Conservation (phyloP, 2,888 invertebrate genomes). For the Leptothorax acervorum region DNA sequence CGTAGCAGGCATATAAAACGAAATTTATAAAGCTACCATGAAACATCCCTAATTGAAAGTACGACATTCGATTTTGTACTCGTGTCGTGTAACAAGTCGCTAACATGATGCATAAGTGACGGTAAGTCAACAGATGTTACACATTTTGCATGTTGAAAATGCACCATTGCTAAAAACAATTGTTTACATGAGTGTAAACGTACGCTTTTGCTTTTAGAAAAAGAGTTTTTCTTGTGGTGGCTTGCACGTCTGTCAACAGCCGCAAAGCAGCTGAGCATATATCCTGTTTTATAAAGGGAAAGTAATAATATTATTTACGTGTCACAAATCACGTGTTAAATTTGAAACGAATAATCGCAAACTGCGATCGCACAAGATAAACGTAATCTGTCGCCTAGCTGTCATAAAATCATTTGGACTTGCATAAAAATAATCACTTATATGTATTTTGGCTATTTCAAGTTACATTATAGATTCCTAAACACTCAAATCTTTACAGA, state of each 20-base stretch:
- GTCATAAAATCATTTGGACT: slow-evolving; percentile 55
- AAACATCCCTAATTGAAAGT: slow-evolving; percentile 20
- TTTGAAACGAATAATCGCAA: slow-evolving; percentile 39
- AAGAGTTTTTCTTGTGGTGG: neutral
- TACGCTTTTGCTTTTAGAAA: slow-evolving; percentile 6
- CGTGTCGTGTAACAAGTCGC: neutral
- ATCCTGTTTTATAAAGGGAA: neutral
- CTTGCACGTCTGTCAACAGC: neutral
- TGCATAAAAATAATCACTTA: slow-evolving; percentile 71
- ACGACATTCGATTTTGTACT: slow-evolving; percentile 6
- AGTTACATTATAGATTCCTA: slow-evolving; percentile 77
- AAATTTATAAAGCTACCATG: slow-evolving; percentile 1
- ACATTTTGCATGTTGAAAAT: neutral
- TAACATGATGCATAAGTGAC: neutral
- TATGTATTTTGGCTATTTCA: slow-evolving; percentile 69
- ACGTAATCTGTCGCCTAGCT: slow-evolving; percentile 55
- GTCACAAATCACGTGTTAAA: slow-evolving; percentile 19
- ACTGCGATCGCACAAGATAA: slow-evolving; percentile 39
- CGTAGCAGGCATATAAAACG: slow-evolving; percentile 16
- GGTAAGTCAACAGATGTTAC: neutral
- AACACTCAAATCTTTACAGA: slow-evolving; percentile 79
- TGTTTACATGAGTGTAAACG: neutral
- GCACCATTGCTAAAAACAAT: neutral
- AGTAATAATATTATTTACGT: slow-evolving; percentile 42
- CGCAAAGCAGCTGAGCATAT: neutral